These are phyloP conservation scores for Drosophila watanabei DNA, from an alignment of 1,140 invertebrate genomes.

Conservation along the genomic window DNA sequence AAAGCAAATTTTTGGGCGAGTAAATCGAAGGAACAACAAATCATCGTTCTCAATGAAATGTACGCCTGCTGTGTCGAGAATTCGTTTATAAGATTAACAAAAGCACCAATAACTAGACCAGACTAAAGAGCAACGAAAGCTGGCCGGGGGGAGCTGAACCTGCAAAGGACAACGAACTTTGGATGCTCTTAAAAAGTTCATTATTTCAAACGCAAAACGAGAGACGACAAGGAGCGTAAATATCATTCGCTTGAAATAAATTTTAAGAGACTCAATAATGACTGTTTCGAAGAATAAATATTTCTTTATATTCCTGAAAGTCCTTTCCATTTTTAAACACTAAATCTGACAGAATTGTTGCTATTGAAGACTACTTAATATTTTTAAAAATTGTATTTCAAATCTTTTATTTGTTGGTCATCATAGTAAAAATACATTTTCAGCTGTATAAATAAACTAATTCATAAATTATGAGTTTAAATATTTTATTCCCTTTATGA, in stretches of 20 bases:
- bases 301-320: neutral
- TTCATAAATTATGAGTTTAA: too few species aligned
- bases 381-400: neutral
- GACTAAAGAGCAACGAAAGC: slow-evolving; percentile 4
- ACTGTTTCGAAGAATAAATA: neutral
- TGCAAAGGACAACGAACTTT: slow-evolving; percentile 35
- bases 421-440: too few species aligned
- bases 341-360: neutral
- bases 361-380: neutral
- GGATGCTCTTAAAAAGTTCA: slow-evolving; percentile 22
- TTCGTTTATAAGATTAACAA: slow-evolving; percentile 70
- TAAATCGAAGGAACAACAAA: slow-evolving; percentile 80
- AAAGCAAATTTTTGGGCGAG: slow-evolving; percentile 56
- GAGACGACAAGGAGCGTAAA: neutral
- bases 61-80: slow-evolving; percentile 60
- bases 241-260: neutral
- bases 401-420: too few species aligned
- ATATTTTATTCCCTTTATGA: too few species aligned
- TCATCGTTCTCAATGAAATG: slow-evolving; percentile 81
- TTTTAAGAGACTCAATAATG: neutral
- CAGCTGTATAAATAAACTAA: too few species aligned
- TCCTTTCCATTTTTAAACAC: neutral
- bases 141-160: neutral
- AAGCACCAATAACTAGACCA: slow-evolving; percentile 27
- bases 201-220: neutral